Evolutionary conservation across 2,888 invertebrate genomes (phyloP), one percentile per base, ranked within the genome.

Genomic region (Idaea straminata): DNA sequence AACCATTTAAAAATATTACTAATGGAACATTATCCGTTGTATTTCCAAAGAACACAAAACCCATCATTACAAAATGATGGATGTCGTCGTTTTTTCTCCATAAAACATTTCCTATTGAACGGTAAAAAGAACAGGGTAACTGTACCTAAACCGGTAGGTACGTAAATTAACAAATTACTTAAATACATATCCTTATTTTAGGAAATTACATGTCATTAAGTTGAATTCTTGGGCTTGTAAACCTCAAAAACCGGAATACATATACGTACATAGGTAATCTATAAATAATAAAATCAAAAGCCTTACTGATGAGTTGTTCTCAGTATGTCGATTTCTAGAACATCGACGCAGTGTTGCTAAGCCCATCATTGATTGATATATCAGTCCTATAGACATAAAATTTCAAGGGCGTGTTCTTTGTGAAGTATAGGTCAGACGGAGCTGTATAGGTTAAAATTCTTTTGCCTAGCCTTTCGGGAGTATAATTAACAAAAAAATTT

Each of bases 91-190:
- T 63, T 69, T 66, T 62, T 66, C 64, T 62, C 59, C 62, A 62
- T 65, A 15, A 66, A 66, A 69, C 63, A 47, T 60, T 71, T 68
- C 77, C 74, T 71, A 72, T 64, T 74, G 77, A 89, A 90, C 90
- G 88, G 90, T 90, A 90, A 88, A 90, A 85, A 78, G 87, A 89
- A 89, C 88, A 86, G 87, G 85, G 84, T 84, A 80, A 83, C 77
- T 78, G 76, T 77, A 74, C 75, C 70, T 64, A 73, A 85, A 90
- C 89, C 85, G 84, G 90, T 88, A 75, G 78, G 85, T 88, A 88
- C 81, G 83, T 79, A 83, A 84, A 87, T 79, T 76, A 74, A 77
- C 75, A 72, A 71, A 71, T 70, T 64, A 69, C 69, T 70, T 70
- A 73, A 77, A 75, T 70, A 69, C 72, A 72, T 74, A n/a, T 25